Evolutionary conservation across 2,888 invertebrate genomes (phyloP).

Genomic region (Stenodera caucasica): DNA sequence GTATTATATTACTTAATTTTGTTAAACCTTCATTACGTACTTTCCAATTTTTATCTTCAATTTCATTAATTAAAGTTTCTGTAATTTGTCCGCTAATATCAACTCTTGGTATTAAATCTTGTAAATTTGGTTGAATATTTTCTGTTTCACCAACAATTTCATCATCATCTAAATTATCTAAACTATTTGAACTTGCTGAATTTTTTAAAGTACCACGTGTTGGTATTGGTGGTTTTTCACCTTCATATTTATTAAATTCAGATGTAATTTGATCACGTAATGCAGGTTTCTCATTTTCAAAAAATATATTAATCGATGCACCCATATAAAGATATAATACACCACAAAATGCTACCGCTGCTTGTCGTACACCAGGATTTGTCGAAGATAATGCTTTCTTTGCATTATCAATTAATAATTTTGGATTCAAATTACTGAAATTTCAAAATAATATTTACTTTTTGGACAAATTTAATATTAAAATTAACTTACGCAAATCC

Average conservation of each 20-base stretch:
- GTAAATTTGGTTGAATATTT: conserved; percentile 56
- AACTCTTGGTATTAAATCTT: conserved; percentile 74
- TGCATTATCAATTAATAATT: conserved; percentile 72
- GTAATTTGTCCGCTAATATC: conserved; percentile 85
- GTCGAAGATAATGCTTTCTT: conserved; percentile 84
- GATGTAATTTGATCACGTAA: conserved; percentile 81
- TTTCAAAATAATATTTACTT: not conserved
- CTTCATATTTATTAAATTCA: conserved; percentile 81
- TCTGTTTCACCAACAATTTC: conserved; percentile 50
- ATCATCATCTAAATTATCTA: conserved; percentile 56
- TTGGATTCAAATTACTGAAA: conserved; percentile 65
- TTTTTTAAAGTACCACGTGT: conserved; percentile 61
- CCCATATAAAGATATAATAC: conserved; percentile 83
- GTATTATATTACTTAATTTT: conserved; percentile 71
- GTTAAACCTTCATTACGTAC: conserved; percentile 75
- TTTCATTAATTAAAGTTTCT: conserved; percentile 75
- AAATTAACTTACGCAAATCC: conserved; percentile 71
- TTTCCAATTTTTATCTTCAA: conserved; percentile 94
- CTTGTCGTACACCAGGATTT: conserved; percentile 80
- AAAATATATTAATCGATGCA: conserved; percentile 71
- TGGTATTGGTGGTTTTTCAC: conserved; percentile 76
- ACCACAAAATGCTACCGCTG: conserved; percentile 75
- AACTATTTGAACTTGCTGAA: conserved; percentile 60
- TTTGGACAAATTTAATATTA: conserved; percentile 20
- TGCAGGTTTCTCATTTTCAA: conserved; percentile 85